phyloP scores from a whole-genome alignment of 2,888 invertebrate genomes.

The Idaea biselata region DNA sequence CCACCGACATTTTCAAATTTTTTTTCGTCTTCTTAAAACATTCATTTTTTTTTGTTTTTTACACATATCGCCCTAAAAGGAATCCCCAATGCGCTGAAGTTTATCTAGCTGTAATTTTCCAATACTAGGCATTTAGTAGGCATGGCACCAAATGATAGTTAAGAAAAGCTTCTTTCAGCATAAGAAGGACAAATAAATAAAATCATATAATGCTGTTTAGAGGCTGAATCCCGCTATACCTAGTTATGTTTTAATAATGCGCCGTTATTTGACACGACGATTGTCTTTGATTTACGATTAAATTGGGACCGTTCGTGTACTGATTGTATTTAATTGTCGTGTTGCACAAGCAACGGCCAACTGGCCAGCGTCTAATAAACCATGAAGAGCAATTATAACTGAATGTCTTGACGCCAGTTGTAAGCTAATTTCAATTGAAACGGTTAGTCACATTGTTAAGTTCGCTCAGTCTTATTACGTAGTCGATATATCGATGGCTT shows the following conservation, averaged over 20 bases:
- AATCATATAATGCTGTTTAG: too few species aligned
- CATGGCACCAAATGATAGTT: too few species aligned
- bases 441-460: slow-evolving; percentile 17
- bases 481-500: slow-evolving; percentile 24
- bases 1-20: too few species aligned
- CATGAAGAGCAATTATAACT: slow-evolving; percentile 34
- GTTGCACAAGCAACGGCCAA: slow-evolving; percentile 44
- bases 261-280: slow-evolving; percentile 16
- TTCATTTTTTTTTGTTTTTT: too few species aligned
- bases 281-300: slow-evolving; percentile 56
- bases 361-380: slow-evolving; percentile 31
- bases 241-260: background rate
- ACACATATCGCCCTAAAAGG: too few species aligned
- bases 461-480: background rate
- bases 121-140: too few species aligned
- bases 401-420: slow-evolving; percentile 38
- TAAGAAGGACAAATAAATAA: too few species aligned
- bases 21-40: too few species aligned
- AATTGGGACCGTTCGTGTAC: slow-evolving; percentile 44
- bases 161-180: too few species aligned
- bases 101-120: too few species aligned
- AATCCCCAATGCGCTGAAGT: too few species aligned
- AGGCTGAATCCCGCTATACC: background rate
- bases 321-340: slow-evolving; percentile 54
- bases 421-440: slow-evolving; percentile 47